These are phyloP conservation scores for Turritopsis dohrnii DNA, from an alignment of 30 jellyfish, hydroid and myxozoan genomes.

Conservation along the genomic window DNA sequence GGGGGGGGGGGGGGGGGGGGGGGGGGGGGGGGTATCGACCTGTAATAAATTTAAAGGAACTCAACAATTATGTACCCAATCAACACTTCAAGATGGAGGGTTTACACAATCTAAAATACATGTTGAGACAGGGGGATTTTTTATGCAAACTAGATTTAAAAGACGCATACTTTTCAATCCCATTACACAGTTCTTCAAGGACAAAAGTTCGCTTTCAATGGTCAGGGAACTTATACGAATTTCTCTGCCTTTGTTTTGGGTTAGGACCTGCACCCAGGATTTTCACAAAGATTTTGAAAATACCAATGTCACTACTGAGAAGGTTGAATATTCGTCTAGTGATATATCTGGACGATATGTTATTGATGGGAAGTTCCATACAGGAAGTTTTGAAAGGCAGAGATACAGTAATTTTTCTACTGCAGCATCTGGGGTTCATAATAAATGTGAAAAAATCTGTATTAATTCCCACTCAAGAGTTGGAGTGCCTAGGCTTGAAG, in stretches of 20 bases:
- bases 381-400: background rate
- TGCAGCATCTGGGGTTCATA: background rate
- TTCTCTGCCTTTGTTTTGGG: conserved; percentile 13
- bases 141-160: background rate
- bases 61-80: background rate
- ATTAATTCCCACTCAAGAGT: too few species aligned
- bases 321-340: background rate
- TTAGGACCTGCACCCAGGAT: conserved; percentile 14
- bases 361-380: background rate
- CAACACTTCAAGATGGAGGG: conserved; percentile 21
- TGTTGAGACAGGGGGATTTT: background rate
- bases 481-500: background rate
- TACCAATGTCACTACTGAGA: conserved; percentile 1
- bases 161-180: conserved; percentile 6
- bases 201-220: background rate
- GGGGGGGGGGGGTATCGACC: conserved; percentile 17
- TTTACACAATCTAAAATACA: conserved; percentile 1
- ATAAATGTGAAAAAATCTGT: too few species aligned
- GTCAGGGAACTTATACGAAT: conserved; percentile 9
- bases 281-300: conserved; percentile 9
- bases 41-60: conserved; percentile 1
- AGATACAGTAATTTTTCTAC: background rate
- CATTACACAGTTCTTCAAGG: too few species aligned
- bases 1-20: too few species aligned
- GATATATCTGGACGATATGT: background rate